Evolutionary conservation across 2,113 vertebrate species (phyloP).

Genomic region (Dunckerocampus dactyliophorus): DNA sequence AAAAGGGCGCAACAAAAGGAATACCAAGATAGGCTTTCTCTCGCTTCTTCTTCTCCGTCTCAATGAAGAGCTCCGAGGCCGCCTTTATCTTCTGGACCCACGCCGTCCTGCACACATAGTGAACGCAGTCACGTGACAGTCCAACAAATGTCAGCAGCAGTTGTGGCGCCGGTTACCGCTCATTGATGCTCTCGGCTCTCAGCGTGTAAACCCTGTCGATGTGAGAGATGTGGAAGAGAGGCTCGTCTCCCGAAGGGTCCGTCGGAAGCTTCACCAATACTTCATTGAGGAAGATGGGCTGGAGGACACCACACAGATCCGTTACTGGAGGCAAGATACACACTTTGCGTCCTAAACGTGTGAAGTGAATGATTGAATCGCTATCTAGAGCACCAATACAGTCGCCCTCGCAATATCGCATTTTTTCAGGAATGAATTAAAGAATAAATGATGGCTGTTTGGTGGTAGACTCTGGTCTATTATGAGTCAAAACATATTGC

Average conservation of each 20-base stretch:
- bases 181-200: constrained; percentile 93
- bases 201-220: constrained; percentile 97
- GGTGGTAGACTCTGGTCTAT: too few relatives aligned
- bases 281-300: constrained; percentile 98
- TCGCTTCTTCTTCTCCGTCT: constrained; percentile 98
- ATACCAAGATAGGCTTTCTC: constrained; percentile 96
- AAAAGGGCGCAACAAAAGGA: not conserved
- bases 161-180: constrained; percentile 72
- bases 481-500: too few relatives aligned
- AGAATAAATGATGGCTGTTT: too few relatives aligned
- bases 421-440: too few relatives aligned
- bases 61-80: constrained; percentile 96
- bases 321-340: not conserved
- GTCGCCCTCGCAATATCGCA: too few relatives aligned
- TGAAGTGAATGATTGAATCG: not conserved
- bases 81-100: constrained; percentile 99
- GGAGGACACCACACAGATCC: constrained; percentile 20
- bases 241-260: constrained; percentile 96
- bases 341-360: not conserved
- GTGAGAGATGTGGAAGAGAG: constrained; percentile 98
- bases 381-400: too few relatives aligned
- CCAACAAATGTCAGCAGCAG: not conserved
- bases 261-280: constrained; percentile 96
- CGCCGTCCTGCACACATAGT: constrained; percentile 80
- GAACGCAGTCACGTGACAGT: not conserved